These are phyloP conservation scores for Trissonchulus sp. DNA, from an alignment of 2,888 invertebrate genomes.

Conservation along the genomic window DNA sequence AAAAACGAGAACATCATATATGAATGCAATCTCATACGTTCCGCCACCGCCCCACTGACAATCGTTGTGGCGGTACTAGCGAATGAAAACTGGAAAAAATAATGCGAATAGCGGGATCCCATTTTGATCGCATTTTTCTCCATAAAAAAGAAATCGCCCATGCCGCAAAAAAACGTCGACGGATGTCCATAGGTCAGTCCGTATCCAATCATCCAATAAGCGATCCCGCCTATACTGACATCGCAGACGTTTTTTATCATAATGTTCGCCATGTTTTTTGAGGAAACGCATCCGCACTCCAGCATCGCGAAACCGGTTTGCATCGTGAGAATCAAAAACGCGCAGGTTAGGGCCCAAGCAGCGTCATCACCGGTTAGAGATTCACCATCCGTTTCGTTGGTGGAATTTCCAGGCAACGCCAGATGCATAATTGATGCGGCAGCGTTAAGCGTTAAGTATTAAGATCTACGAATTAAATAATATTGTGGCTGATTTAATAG, in stretches of 20 bases:
- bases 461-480: too few relatives aligned
- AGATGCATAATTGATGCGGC: too few relatives aligned
- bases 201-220: constrained; percentile 88
- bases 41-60: constrained; percentile 89
- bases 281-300: too few relatives aligned
- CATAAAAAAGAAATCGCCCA: constrained; percentile 76
- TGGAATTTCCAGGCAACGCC: too few relatives aligned
- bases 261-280: constrained; percentile 86
- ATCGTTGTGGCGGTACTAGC: constrained; percentile 85
- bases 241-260: constrained; percentile 94
- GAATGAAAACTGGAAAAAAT: constrained; percentile 76
- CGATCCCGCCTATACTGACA: constrained; percentile 77
- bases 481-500: too few relatives aligned
- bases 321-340: constrained; percentile 85
- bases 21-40: constrained; percentile 55
- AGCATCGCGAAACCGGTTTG: constrained; percentile 75
- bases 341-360: constrained; percentile 74
- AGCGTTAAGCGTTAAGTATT: too few relatives aligned
- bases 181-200: constrained; percentile 73
- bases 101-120: constrained; percentile 76
- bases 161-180: constrained; percentile 70
- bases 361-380: too few relatives aligned
- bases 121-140: constrained; percentile 61
- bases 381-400: too few relatives aligned
- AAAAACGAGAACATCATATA: constrained; percentile 46